A percentile compares a stretch with the other conserved stretches of the same genome.
Evolutionary conservation across 2,888 invertebrate species (phyloP).

Genomic region (Melolontha melolontha): DNA sequence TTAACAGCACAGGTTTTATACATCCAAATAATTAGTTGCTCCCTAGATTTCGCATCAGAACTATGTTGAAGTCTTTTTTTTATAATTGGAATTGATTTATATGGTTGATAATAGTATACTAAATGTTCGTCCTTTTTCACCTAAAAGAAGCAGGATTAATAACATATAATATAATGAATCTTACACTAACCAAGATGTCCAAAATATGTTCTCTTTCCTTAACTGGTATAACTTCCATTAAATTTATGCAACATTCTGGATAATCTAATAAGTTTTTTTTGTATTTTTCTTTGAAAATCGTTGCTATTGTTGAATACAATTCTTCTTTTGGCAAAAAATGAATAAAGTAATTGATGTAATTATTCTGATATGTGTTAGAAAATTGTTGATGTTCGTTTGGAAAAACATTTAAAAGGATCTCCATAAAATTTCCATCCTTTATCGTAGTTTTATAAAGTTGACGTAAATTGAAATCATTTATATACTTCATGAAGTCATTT

Average conservation of each 20-base stretch:
- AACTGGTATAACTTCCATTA: background rate
- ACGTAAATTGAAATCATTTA: background rate
- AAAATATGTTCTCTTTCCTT: conserved; percentile 4
- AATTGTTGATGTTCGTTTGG: background rate
- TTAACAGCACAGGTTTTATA: conserved; percentile 13
- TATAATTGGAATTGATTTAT: conserved; percentile 10
- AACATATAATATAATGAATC: background rate
- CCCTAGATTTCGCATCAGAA: background rate
- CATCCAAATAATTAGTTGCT: background rate
- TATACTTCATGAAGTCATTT: background rate
- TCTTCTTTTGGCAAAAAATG: background rate
- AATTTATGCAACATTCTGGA: conserved; percentile 2
- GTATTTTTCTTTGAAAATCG: conserved; percentile 25
- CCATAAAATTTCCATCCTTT: background rate
- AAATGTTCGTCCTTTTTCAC: background rate
- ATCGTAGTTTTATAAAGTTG: conserved; percentile 1
- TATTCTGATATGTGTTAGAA: background rate
- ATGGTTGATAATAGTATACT: background rate
- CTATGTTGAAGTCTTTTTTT: conserved; percentile 15
- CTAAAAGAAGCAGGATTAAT: conserved; percentile 2
- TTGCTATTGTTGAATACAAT: conserved; percentile 3
- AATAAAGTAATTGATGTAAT: background rate
- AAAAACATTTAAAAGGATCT: conserved; percentile 5
- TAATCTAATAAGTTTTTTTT: conserved; percentile 9
- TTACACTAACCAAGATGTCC: conserved; percentile 4